These are phyloP conservation scores for Agrilus biguttatus DNA, from an alignment of 2,888 invertebrate genomes.

Conservation along the genomic window DNA sequence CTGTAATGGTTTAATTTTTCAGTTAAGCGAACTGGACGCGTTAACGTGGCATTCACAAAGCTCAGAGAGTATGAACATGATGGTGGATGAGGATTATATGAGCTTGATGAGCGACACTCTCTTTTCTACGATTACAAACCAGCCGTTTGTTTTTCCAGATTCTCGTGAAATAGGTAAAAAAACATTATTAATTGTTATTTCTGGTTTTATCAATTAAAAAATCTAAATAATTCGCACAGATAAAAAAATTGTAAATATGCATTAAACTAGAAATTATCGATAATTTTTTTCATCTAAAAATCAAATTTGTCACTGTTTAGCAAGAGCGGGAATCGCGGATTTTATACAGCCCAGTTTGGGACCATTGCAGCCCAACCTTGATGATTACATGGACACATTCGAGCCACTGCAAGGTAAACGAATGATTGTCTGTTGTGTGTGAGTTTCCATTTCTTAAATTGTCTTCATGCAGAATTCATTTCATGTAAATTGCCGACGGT, in stretches of 20 bases:
- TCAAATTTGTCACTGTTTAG: conserved; percentile 33
- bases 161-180: conserved; percentile 83
- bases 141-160: conserved; percentile 93
- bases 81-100: conserved; percentile 75
- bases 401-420: conserved; percentile 65
- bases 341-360: conserved; percentile 97
- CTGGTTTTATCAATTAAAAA: no score
- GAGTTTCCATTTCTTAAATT: not conserved
- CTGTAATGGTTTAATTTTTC: conserved; percentile 12
- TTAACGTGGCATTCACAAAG: conserved; percentile 56
- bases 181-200: not conserved
- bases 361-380: conserved; percentile 91
- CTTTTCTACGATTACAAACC: conserved; percentile 74
- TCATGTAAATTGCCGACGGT: conserved; percentile 43
- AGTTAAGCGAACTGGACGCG: conserved; percentile 61
- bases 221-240: no score
- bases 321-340: conserved; percentile 79
- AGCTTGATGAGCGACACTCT: conserved; percentile 81
- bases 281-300: no score
- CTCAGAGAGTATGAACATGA: conserved; percentile 55
- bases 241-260: no score
- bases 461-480: conserved; percentile 35
- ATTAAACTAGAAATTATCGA: no score
- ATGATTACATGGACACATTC: conserved; percentile 86
- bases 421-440: conserved; percentile 2